Evolutionary conservation across 1,140 invertebrate species (phyloP), one percentile per base, ranked within the genome.

Genomic region (Drosophila oshimai): DNA sequence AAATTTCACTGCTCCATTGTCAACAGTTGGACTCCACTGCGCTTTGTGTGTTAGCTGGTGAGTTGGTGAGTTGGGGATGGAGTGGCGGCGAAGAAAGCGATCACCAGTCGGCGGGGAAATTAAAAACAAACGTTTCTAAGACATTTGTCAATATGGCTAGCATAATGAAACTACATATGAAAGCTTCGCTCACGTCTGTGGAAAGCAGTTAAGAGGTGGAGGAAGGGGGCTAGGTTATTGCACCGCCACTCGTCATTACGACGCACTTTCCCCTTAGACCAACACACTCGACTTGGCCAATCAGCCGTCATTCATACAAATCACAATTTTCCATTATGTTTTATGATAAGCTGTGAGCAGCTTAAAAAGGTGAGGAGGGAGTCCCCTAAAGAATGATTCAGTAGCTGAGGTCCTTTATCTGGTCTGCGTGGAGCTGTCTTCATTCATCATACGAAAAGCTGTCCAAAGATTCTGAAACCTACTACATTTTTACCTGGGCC

Each of bases 81-180:
- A 28, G 41, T 54, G 29, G 28, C 26, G 28, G 26, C n/a, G 22
- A 81, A 76, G 77, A 81, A 80, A 80, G 76, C 55, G 47, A 41
- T 36, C n/a, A 60, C 17, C 28, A 13, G 20, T 17, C 39, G 57
- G 26, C 5, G 44, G 65, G 51, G 26, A 53, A 46, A 72, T 60
- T 76, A 61, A 67, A 72, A 67, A 50, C 60, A 67, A 65, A 67
- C 44, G 61, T 72, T 55, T 51, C 61, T 36, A 29, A 57, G 65
- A 44, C 60, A 74, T 67, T 76, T 72, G 78, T 76, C 78, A 80
- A 81, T 81, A 81, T 61, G 65, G 67, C 51, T 67, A 57, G 67
- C 60, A 68, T 71, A 74, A 80, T 46, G 65, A 64, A 55, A 70
- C 62, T 61, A 22, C 5, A 5, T 44, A 79, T 65, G 71, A 60